A percentile compares a stretch with the other conserved stretches of the same genome.
Evolutionary conservation across 2,888 invertebrate species (phyloP).

Genomic region (Eulithis prunata): DNA sequence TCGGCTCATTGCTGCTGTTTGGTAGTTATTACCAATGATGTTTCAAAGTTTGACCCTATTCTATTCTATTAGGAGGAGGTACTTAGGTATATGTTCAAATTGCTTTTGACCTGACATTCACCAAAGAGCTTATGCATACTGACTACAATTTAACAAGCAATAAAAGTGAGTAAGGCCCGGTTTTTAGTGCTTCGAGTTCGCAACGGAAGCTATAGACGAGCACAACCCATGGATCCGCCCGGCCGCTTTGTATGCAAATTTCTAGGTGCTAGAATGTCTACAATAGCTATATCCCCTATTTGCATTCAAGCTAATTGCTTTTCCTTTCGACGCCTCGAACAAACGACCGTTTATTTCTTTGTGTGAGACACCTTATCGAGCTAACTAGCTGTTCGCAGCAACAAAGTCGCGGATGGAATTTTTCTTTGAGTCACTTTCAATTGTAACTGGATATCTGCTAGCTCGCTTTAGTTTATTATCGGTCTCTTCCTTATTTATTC

Average conservation of each 20-base stretch:
- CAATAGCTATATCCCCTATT: conserved; percentile 66
- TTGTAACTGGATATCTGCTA: not conserved
- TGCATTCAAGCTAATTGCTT: conserved; percentile 79
- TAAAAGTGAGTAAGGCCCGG: conserved; percentile 41
- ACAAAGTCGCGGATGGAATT: conserved; percentile 17
- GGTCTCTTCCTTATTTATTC: too few relatives aligned
- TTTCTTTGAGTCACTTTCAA: conserved; percentile 8
- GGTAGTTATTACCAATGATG: too few relatives aligned
- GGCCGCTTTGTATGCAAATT: conserved; percentile 75
- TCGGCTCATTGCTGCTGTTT: too few relatives aligned
- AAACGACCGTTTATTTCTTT: conserved; percentile 67
- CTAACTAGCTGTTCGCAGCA: conserved; percentile 44
- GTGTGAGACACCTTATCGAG: conserved; percentile 61
- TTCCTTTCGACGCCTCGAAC: conserved; percentile 70
- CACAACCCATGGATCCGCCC: conserved; percentile 57
- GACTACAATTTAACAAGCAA: conserved; percentile 26
- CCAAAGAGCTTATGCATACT: not conserved
- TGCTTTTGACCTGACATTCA: not conserved
- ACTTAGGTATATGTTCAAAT: too few relatives aligned
- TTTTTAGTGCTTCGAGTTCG: conserved; percentile 63
- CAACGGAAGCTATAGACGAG: conserved; percentile 60
- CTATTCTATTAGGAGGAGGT: too few relatives aligned
- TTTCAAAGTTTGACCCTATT: too few relatives aligned
- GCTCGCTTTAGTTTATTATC: too few relatives aligned
- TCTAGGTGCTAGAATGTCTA: conserved; percentile 29